Evolutionary conservation across 2,113 vertebrate genomes (phyloP), one percentile per base, ranked within the genome.

Genomic region (Dasypus novemcinctus): DNA sequence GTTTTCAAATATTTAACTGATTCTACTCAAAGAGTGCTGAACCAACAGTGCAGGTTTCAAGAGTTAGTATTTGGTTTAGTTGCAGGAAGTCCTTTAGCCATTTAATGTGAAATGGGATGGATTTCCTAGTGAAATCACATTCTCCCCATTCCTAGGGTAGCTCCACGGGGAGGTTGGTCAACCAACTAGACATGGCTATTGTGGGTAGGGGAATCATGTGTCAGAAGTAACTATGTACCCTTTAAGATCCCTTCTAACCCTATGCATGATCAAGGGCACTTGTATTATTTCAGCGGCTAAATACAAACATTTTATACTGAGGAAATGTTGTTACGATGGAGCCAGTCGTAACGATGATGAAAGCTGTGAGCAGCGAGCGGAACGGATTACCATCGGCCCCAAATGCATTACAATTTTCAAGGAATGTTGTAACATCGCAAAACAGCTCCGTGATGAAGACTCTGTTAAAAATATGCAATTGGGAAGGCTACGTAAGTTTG

Each of bases 401-500:
- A 13, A 0, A 0, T 99, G 99, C 82, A 0, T 90, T 36, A 4
- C 0, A 0, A 98, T 82, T 2, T 99, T 99, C 97, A 87, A 0
- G 0, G n/a, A 90, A 0, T 99, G 99, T 95, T 99, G 99, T 84
- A 59, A 74, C 46, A 97, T 88, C 7, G 90, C 98, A 25, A 96
- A 80, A 46, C 7, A 43, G 0, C 9, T 97, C 25, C 95, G 98
- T 4, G n/a, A 3, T 12, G 0, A 83, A 0, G 9, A 66, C 0
- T 10, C 78, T 4, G 13, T 7, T 13, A 98, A 97, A 38, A 0
- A 3, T 0, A 21, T 98, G 0, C 81, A 95, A 0, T 25, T 99
- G 97, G 99, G 98, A 29, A 98, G 99, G 75, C 93, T 98, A 31
- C 97, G 99, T 99, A 98, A 98, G 99, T 97, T 68, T 2, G 0